These are phyloP conservation scores for Mesoclemmys tuberculata DNA, from an alignment of 2,113 vertebrate genomes.

Conservation along the genomic window DNA sequence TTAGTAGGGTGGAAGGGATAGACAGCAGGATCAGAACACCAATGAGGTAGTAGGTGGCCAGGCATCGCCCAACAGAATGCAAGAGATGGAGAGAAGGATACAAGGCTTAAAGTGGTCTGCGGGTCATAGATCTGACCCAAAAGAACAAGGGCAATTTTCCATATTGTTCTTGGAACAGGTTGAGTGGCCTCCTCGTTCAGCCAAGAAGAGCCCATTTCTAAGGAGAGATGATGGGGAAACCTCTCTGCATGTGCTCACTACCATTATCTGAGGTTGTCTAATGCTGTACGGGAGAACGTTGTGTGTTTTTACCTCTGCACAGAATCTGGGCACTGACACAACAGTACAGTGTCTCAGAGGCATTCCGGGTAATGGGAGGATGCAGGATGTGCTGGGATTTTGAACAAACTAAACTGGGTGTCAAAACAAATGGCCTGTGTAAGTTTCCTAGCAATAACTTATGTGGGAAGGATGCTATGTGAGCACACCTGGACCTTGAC, in stretches of 20 bases:
- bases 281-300: neutral
- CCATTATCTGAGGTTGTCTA: neutral
- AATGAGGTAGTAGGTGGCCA: neutral
- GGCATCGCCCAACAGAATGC: neutral
- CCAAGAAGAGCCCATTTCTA: neutral
- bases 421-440: neutral
- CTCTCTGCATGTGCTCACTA: neutral
- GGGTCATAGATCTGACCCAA: neutral
- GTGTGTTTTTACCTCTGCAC: neutral
- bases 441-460: rapidly evolving
- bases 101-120: neutral
- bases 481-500: neutral
- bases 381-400: neutral
- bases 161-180: neutral
- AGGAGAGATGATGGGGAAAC: neutral
- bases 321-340: neutral
- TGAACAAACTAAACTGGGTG: neutral
- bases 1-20: neutral
- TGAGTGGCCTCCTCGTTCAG: neutral
- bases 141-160: neutral
- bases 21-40: neutral
- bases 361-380: rapidly evolving
- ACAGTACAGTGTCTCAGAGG: neutral
- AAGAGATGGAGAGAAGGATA: neutral
- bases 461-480: neutral